These are phyloP conservation scores for Synanthedon vespiformis DNA, from an alignment of 2,888 invertebrate genomes.

Conservation along the genomic window DNA sequence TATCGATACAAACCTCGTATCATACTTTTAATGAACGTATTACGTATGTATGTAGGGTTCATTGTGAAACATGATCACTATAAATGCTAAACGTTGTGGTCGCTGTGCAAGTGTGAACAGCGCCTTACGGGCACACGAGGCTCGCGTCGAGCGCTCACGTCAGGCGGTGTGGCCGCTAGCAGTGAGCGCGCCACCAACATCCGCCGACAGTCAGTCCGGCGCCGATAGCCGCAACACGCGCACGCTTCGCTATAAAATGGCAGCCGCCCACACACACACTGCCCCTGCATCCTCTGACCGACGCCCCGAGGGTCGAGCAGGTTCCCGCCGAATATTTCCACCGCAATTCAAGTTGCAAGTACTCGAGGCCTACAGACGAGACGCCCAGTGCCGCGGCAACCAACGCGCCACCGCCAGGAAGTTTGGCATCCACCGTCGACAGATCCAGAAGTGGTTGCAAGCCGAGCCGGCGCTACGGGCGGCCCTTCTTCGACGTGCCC, in stretches of 20 bases:
- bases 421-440: slow-evolving; percentile 89
- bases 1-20: too few relatives aligned
- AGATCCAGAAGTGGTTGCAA: slow-evolving; percentile 93
- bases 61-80: too few relatives aligned
- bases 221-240: slow-evolving; percentile 61
- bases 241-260: slow-evolving; percentile 47
- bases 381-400: slow-evolving; percentile 89
- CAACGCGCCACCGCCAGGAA: slow-evolving; percentile 91
- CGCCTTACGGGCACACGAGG: slow-evolving; percentile 45
- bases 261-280: slow-evolving; percentile 60
- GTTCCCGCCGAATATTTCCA: slow-evolving; percentile 88
- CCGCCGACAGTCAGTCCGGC: slow-evolving; percentile 74
- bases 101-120: slow-evolving; percentile 18
- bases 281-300: slow-evolving; percentile 61
- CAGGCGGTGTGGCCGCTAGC: slow-evolving; percentile 6
- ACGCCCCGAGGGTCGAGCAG: slow-evolving; percentile 73
- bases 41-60: too few relatives aligned
- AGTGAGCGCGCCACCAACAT: slow-evolving; percentile 18
- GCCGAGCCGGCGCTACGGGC: slow-evolving; percentile 84
- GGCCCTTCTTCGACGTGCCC: slow-evolving; percentile 70
- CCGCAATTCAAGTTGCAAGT: slow-evolving; percentile 92
- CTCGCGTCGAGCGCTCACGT: slow-evolving; percentile 27
- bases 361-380: slow-evolving; percentile 86
- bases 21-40: too few relatives aligned
- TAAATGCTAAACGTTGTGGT: background rate